Percentiles rank a stretch among this genome's conserved stretches.
These are phyloP conservation scores for Bujurquina vittata DNA, from an alignment of 2,113 vertebrate species.

Conservation along the genomic window DNA sequence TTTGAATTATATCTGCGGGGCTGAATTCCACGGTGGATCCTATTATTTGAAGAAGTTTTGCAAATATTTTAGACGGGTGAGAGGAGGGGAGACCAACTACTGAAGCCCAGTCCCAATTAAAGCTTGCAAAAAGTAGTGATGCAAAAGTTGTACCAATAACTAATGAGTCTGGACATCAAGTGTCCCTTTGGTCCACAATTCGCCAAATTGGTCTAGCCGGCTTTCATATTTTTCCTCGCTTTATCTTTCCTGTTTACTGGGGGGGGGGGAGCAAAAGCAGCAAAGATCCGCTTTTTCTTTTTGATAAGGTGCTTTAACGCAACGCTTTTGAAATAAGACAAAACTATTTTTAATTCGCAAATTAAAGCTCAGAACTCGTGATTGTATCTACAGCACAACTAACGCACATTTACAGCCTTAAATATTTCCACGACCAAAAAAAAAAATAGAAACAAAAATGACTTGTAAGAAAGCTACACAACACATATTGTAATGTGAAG, in stretches of 20 bases:
- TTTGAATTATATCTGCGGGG: not conserved
- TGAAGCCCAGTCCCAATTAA: not conserved
- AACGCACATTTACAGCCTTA: too few species aligned
- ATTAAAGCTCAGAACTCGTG: fast-evolving
- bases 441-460: not conserved
- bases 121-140: fast-evolving
- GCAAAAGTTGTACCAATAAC: not conserved
- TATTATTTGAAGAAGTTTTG: not conserved
- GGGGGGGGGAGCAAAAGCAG: not conserved
- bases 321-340: not conserved
- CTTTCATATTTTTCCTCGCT: not conserved
- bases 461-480: not conserved
- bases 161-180: not conserved
- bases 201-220: not conserved
- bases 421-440: not conserved
- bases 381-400: not conserved
- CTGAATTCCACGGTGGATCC: not conserved
- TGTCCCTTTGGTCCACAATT: not conserved
- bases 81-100: not conserved
- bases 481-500: not conserved
- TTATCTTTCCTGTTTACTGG: not conserved
- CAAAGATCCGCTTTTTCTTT: not conserved
- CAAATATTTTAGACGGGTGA: not conserved
- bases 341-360: not conserved
- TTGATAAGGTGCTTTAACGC: not conserved